Base-by-base conservation (phyloP, 2,113 vertebrate genomes). In the Perca fluviatilis region DNA sequence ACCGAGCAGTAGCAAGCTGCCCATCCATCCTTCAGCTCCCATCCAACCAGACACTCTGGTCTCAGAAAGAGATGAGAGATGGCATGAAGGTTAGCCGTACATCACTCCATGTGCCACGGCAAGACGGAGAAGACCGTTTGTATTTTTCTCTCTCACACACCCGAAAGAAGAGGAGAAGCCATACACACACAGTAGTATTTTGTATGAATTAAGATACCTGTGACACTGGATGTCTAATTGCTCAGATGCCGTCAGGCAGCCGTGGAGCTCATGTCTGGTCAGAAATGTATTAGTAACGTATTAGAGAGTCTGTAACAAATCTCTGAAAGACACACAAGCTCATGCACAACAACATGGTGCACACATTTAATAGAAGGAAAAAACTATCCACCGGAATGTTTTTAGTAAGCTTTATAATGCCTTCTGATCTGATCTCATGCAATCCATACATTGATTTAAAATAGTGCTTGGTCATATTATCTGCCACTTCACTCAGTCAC, bases 1-100 rank as follows among this genome's bases (percentile, higher is more conserved):
- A 88, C 74, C 2, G 11, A 84, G 86, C 78, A 30, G 83, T 74
- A 84, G 88, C 69, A 33, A 85, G 79, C 84, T 82, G 82, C 67
- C 84, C 87, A 88, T 94, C 87, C 90, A 89, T 92, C 87, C 72
- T 60, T 77, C 86, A 85, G 91, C 90, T 84, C 77, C 72, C 25
- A 53, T 89, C 91, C 85, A 82, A 77, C 63, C 9, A 74, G 84
- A 87, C 90, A 89, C 79, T 82, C 76, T 19, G 82, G 71, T 83
- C 87, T 89, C 79, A 53, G 76, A 56, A 71, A 84, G 79, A 78
- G 86, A 92, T 80, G 87, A 89, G 85, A 74, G 72, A 90, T 86
- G 78, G 76, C 79, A 25, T 18, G 11, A n/a, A 86, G 82, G 91
- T 88, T 73, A 67, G 84, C 82, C 57, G 74, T 93, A 89, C 74